These are phyloP conservation scores for Candidula unifasciata DNA, from an alignment of 2,888 invertebrate genomes.

Conservation along the genomic window DNA sequence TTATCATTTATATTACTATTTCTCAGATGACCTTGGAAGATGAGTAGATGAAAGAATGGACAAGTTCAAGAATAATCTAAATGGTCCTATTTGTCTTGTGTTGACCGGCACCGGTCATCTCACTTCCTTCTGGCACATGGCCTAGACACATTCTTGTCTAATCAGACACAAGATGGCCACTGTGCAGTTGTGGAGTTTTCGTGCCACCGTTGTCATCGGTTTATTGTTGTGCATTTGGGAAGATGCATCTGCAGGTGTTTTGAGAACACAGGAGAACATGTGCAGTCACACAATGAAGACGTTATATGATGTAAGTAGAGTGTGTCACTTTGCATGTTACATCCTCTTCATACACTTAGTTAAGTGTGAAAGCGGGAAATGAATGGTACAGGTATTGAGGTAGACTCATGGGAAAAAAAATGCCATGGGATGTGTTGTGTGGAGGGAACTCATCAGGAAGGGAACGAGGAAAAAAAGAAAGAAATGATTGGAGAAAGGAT, in stretches of 20 bases:
- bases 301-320: constrained; percentile 30
- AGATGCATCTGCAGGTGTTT: constrained; percentile 21
- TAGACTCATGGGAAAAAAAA: no score
- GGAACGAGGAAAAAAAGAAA: no score
- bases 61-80: not conserved
- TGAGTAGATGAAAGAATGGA: not conserved
- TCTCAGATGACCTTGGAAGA: not conserved
- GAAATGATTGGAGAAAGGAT: no score
- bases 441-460: no score
- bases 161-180: not conserved
- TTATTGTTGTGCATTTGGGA: not conserved
- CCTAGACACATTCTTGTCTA: not conserved
- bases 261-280: constrained; percentile 6
- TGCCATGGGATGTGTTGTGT: no score
- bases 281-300: constrained; percentile 28
- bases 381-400: no score
- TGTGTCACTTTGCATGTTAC: not conserved
- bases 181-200: not conserved
- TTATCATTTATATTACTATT: not conserved
- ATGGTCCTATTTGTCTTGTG: not conserved
- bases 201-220: not conserved
- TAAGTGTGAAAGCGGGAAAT: no score
- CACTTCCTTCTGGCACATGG: not conserved
- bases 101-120: not conserved
- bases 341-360: no score